Base-by-base conservation (phyloP, 2,113 vertebrate genomes). In the Embiotoca jacksoni region DNA sequence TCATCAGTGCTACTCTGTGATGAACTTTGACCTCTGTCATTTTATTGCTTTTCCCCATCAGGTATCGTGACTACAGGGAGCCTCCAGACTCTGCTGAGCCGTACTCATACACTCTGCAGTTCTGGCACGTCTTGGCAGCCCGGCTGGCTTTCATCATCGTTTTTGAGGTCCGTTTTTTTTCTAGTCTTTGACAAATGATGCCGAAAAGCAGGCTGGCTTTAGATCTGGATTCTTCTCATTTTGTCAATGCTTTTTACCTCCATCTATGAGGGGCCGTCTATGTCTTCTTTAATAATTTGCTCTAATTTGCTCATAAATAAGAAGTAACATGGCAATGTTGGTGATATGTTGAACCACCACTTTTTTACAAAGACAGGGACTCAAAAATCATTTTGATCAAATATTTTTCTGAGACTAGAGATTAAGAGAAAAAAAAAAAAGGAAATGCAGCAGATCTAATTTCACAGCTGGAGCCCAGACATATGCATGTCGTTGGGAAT, bases 51-150 rank as follows among this genome's bases (percentile, higher is more conserved):
- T 0, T 16, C 5, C 9, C 44, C 83, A 75, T 14, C 67, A 99
- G 97, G 73, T 99, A 98, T 86, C 95, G 98, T 58, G 98, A 99
- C 90, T 98, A 98, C 88, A 93, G 98, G 37, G 96, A 97, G 76
- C 94, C 96, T 49, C 97, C 97, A 13, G 95, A 97, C 56, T 94
- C 96, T 0, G 78, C 93, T 0, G 94, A 92, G 57, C 96, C 97
- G 36, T 99, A 99, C 0, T 91, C 95, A 0, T 98, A 98, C 89
- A 99, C 96, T 0, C 92, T 99, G 70, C 98, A 99, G 91, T 99
- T 99, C 91, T 99, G 98, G 98, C 98, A 99, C 3, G 96, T 99
- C 59, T 88, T 99, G 30, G 98, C 98, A 50, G 98, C 97, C 0
- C 95, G 97, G 3, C 63, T 99, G 82, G 97, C 97, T 74, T 99